A percentile compares a stretch with the other conserved stretches of the same genome.
Conservation (phyloP, 2,888 invertebrate species). For the Drosophila austrosaltans region DNA sequence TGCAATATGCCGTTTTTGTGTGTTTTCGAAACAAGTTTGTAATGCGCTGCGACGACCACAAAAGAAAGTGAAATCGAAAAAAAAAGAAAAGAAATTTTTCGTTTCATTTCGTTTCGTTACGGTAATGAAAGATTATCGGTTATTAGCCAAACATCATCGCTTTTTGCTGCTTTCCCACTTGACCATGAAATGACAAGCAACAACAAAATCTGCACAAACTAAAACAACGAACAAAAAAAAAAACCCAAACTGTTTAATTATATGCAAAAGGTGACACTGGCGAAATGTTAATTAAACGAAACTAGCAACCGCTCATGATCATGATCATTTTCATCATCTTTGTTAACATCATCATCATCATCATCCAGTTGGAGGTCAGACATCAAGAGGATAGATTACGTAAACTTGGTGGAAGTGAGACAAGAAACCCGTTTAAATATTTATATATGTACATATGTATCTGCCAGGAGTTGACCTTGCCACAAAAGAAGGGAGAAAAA, state of each 20-base stretch:
- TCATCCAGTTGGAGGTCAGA: constrained; percentile 76
- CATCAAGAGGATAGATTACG: constrained; percentile 48
- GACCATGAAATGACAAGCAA: constrained; percentile 55
- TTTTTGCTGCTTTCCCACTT: constrained; percentile 30
- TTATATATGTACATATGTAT: not conserved
- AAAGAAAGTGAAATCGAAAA: constrained; percentile 68
- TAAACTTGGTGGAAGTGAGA: constrained; percentile 41
- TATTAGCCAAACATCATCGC: not conserved
- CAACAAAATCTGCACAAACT: constrained; percentile 38
- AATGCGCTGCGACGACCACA: constrained; percentile 19
- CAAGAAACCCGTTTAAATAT: constrained; percentile 61
- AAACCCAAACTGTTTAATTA: constrained; percentile 17
- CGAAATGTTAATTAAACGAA: constrained; percentile 68
- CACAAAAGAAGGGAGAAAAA: constrained; percentile 34
- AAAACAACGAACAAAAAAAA: constrained; percentile 4
- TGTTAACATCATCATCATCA: constrained; percentile 62
- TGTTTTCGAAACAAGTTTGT: constrained; percentile 54
- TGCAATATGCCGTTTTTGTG: constrained; percentile 40
- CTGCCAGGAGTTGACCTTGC: constrained; percentile 34
- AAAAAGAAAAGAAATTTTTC: constrained; percentile 51
- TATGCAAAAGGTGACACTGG: constrained; percentile 52
- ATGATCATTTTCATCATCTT: not conserved
- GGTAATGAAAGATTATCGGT: constrained; percentile 18
- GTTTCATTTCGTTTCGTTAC: constrained; percentile 18
- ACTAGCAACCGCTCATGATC: constrained; percentile 43